A percentile compares a stretch with the other conserved stretches of the same genome.
Evolutionary conservation across 2,888 invertebrate genomes (phyloP).

Genomic region (Drosophila pseudotakahashii): DNA sequence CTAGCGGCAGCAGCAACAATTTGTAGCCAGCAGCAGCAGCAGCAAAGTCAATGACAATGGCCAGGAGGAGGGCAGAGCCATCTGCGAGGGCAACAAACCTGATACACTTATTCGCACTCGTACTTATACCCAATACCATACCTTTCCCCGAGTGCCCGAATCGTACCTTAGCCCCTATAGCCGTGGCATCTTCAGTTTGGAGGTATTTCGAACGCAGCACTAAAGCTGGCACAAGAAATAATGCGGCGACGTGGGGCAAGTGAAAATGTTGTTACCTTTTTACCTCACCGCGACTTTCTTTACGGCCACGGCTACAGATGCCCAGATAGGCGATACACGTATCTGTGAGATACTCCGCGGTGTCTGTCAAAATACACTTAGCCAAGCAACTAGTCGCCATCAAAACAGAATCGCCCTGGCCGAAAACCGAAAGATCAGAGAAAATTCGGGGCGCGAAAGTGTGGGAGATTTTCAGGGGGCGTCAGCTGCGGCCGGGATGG

Average conservation of each 20-base stretch:
- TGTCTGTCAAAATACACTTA: conserved; percentile 63
- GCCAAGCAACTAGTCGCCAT: conserved; percentile 23
- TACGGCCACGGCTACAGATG: conserved; percentile 41
- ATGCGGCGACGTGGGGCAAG: conserved; percentile 64
- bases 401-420: conserved; percentile 27
- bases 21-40: conserved; percentile 48
- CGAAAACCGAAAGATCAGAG: conserved; percentile 5
- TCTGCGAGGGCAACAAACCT: conserved; percentile 70
- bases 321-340: background rate
- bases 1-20: conserved; percentile 36
- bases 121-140: too few relatives aligned
- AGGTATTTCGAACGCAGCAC: conserved; percentile 61
- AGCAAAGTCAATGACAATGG: conserved; percentile 75
- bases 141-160: background rate
- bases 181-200: conserved; percentile 64
- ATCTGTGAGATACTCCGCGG: conserved; percentile 73
- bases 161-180: conserved; percentile 21
- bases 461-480: conserved; percentile 64
- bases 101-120: conserved; percentile 20
- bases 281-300: conserved; percentile 68
- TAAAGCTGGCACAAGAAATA: conserved; percentile 46
- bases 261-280: conserved; percentile 77
- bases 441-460: conserved; percentile 73
- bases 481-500: conserved; percentile 58
- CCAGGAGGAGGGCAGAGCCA: conserved; percentile 33